Base-by-base conservation (phyloP, 2,797 vertebrate species). In the Staurois parvus region DNA sequence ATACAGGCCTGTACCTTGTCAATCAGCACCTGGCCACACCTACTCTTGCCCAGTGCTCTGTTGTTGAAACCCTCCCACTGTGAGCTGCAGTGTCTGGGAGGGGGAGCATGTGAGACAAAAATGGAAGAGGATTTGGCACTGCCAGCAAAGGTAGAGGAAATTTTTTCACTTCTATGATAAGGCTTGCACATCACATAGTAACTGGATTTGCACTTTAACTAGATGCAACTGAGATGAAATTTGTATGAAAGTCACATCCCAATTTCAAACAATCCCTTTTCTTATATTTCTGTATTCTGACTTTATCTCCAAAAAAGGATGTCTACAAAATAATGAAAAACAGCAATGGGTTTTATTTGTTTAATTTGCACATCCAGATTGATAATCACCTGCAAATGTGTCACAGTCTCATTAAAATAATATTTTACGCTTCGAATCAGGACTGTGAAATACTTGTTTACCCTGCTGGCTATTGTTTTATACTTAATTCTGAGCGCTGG, bases 401-500 rank as follows among this genome's bases (percentile, higher is more conserved):
- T 86, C 85, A 78, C 78, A 73, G 67, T 78, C 85, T 83, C 85
- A 86, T 83, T 86, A 86, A 86, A 86, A 83, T 86, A 78, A 86
- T 86, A 86, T 86, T 86, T 86, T 82, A 86, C 26, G 80, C 80
- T 86, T 78, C 48, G 69, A 83, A 86, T 77, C 79, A 86, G 75
- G 67, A 37, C 79, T 82, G 85, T 86, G 85, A 83, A 82, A 82
- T 82, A 83, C 85, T 86, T 83, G 85, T 86, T 86, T 86, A 86
- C 85, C 80, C 85, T 86, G 85, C 85, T 86, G 85, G 85, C 85
- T 83, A 86, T 86, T 86, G 85, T 86, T 86, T 56, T 86, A 78
- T 67, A 78, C 67, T 76, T 86, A 82, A 86, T 86, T 86, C 68
- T 66, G n/a, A 78, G 85, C 32, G 26, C 56, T 66, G 75, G 48